Percentiles rank a stretch among this genome's conserved stretches.
Evolutionary conservation across 2,888 invertebrate species (phyloP).

Genomic region (Polydrusus tereticollis): DNA sequence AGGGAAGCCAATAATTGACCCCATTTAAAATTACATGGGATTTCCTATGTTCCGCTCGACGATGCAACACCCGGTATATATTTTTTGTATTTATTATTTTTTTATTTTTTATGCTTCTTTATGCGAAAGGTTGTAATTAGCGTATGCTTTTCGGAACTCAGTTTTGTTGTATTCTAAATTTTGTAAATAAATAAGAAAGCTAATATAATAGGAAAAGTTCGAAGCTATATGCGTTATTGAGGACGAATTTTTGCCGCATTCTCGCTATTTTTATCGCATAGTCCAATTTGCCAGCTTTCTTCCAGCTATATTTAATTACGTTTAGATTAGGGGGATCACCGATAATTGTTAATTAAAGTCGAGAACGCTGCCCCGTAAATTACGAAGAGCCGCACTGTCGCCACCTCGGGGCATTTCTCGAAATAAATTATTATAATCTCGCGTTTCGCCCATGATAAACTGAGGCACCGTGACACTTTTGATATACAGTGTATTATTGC

Average conservation of each 20-base stretch:
- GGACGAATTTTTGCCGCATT: background rate
- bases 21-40: too few relatives aligned
- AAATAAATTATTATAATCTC: constrained; percentile 51
- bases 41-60: too few relatives aligned
- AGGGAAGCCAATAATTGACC: too few relatives aligned
- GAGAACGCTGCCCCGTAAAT: constrained; percentile 46
- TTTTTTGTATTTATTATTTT: too few relatives aligned
- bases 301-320: constrained; percentile 44
- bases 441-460: constrained; percentile 46
- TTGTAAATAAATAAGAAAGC: too few relatives aligned
- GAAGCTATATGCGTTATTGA: too few relatives aligned
- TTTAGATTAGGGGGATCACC: constrained; percentile 49
- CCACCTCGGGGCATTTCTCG: constrained; percentile 50
- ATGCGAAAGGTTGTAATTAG: too few relatives aligned
- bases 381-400: constrained; percentile 41
- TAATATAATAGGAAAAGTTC: too few relatives aligned
- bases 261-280: constrained; percentile 21
- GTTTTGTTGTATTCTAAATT: too few relatives aligned
- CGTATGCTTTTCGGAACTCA: too few relatives aligned
- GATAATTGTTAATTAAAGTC: constrained; percentile 49
- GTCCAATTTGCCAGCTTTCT: constrained; percentile 31
- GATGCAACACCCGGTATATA: too few relatives aligned
- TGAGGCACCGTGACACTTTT: constrained; percentile 44
- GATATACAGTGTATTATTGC: constrained; percentile 48
- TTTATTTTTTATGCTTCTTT: too few relatives aligned